Evolutionary conservation across 1,140 invertebrate species (phyloP).

Genomic region (Lineus longissimus): DNA sequence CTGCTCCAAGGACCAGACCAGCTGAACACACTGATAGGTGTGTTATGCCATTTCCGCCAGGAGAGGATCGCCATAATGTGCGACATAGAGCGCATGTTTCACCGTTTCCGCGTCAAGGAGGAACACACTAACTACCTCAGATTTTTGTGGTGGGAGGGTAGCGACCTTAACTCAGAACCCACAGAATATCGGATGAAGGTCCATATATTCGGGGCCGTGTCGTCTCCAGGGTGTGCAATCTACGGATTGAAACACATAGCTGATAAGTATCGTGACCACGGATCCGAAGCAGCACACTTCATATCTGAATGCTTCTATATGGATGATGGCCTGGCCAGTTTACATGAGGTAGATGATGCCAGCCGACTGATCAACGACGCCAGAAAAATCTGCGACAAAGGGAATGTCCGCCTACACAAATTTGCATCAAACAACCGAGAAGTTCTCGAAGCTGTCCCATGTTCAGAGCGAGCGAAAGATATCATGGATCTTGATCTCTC

Average conservation of each 20-base stretch:
- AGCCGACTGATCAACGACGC: neutral
- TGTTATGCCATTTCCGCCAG: constrained; percentile 6
- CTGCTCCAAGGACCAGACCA: constrained; percentile 14
- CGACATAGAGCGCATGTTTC: constrained; percentile 14
- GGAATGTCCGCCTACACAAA: constrained; percentile 4
- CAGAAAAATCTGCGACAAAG: neutral
- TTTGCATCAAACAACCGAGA: constrained; percentile 9
- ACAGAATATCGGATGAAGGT: too few relatives aligned
- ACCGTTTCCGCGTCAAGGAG: constrained; percentile 3
- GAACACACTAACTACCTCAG: too few relatives aligned
- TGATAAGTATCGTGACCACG: neutral
- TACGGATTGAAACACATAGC: neutral
- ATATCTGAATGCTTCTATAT: constrained; percentile 9
- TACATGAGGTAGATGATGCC: neutral
- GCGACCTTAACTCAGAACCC: too few relatives aligned
- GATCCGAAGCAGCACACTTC: neutral
- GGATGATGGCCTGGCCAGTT: constrained; percentile 6
- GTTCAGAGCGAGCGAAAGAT: too few relatives aligned
- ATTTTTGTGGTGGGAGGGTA: too few relatives aligned
- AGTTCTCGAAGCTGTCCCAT: too few relatives aligned
- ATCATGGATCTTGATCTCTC: constrained; percentile 21
- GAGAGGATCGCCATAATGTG: neutral
- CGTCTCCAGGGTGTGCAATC: too few relatives aligned
- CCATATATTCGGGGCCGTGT: too few relatives aligned
- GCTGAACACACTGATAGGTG: constrained; percentile 8